These are phyloP conservation scores for Chrysodeixis includens DNA, from an alignment of 2,888 invertebrate genomes.

Conservation along the genomic window DNA sequence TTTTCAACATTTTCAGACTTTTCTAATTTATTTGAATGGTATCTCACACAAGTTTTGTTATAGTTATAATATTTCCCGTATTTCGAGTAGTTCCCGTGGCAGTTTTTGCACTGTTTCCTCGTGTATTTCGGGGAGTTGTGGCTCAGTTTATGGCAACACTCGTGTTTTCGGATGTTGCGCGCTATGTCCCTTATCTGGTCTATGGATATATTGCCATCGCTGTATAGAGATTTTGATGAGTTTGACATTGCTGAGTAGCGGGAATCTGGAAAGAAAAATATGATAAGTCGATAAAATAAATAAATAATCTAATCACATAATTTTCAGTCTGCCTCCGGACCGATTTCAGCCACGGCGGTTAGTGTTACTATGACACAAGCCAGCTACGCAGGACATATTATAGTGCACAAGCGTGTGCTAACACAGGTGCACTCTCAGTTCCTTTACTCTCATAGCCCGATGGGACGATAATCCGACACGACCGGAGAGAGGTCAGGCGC, in stretches of 20 bases:
- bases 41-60: constrained; percentile 82
- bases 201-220: constrained; percentile 85
- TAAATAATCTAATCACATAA: too few relatives aligned
- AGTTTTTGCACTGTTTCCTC: constrained; percentile 85
- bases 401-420: too few relatives aligned
- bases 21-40: constrained; percentile 75
- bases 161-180: constrained; percentile 93
- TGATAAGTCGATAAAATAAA: not conserved
- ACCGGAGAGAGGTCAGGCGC: too few relatives aligned
- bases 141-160: constrained; percentile 89
- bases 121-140: constrained; percentile 86
- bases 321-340: too few relatives aligned
- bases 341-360: too few relatives aligned
- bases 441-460: too few relatives aligned
- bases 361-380: too few relatives aligned
- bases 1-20: constrained; percentile 68
- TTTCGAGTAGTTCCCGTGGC: constrained; percentile 79
- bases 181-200: constrained; percentile 94
- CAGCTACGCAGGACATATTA: too few relatives aligned
- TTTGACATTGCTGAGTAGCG: constrained; percentile 81
- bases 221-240: constrained; percentile 89
- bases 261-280: constrained; percentile 74
- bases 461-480: too few relatives aligned
- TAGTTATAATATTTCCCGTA: constrained; percentile 86
- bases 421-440: too few relatives aligned